Base-by-base conservation (phyloP, 2,113 vertebrate genomes). In the Pyrgilauda ruficollis region DNA sequence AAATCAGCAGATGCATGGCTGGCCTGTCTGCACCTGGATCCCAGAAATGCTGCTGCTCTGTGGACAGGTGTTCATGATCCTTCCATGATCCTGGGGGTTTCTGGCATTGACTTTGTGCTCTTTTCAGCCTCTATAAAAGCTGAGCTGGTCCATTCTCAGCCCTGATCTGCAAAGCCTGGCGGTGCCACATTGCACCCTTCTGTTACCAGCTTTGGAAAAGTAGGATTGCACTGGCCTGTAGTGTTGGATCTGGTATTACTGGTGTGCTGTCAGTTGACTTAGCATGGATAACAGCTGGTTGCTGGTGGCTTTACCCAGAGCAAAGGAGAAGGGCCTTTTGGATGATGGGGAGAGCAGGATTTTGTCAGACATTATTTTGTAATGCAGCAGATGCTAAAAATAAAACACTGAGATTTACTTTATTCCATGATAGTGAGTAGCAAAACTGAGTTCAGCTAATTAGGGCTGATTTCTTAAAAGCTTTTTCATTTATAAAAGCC, bases 1-100 rank as follows among this genome's bases (percentile, higher is more conserved):
- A 95, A 91, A 93, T 97, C 87, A 93, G 79, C 84, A 93, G 95
- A 68, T 84, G 72, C 33, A 7, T 62, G 82, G 52, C 47, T 82
- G 87, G 39, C 33, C 11, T 23, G 46, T 53, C 50, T 80, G 58
- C 73, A 67, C 4, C 33, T 89, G 70, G 64, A 62, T 67, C 41
- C 43, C 43, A 21, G 78, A 70, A 68, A 33, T 37, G 62, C 70
- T 61, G 21, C 5, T 79, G 53, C 88, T 69, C 73, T 79, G 49
- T 37, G 75, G 50, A 44, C 46, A 77, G 86, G 68, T 73, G 86
- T 39, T 68, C 62, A 31, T 72, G 58, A 66, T 56, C 22, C 52
- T 1, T 39, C 64, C 62, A 31, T 72, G 58, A 62, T 56, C 22
- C 52, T 1, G 0, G 26, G 30, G 14, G 11, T 30, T 84, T 91